Evolutionary conservation across 2,113 vertebrate species (phyloP).

Genomic region (Coreoperca whiteheadi): DNA sequence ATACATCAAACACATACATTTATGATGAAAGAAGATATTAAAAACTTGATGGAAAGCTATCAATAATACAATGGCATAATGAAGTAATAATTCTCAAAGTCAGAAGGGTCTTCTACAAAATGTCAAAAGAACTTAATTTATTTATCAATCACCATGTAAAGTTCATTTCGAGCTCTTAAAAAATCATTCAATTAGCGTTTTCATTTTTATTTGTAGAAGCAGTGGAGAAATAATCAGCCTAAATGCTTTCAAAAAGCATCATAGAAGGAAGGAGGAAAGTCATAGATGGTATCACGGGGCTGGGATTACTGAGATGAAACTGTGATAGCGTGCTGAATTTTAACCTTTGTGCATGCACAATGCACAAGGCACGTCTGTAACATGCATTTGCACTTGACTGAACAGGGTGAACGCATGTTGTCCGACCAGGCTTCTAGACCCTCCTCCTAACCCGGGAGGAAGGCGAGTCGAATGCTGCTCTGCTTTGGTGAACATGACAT

Average conservation of each 20-base stretch:
- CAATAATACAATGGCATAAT: slow-evolving; percentile 56
- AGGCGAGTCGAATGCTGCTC: not conserved
- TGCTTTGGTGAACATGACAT: slow-evolving; percentile 1
- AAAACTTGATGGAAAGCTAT: slow-evolving; percentile 69
- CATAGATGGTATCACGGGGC: not conserved
- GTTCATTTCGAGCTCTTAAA: slow-evolving; percentile 36
- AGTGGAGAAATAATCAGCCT: slow-evolving; percentile 22
- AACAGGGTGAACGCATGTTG: not conserved
- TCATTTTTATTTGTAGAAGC: slow-evolving; percentile 49
- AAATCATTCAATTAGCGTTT: slow-evolving; percentile 27
- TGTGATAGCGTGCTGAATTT: slow-evolving; percentile 9
- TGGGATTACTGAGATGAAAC: slow-evolving; percentile 42
- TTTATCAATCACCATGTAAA: slow-evolving; percentile 56
- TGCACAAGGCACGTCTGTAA: slow-evolving; percentile 1
- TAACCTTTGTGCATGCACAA: slow-evolving; percentile 16
- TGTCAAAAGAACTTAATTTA: slow-evolving; percentile 64
- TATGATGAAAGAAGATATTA: slow-evolving; percentile 63
- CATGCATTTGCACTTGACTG: not conserved
- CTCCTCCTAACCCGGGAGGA: not conserved
- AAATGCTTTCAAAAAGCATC: slow-evolving; percentile 19
- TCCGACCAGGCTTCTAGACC: not conserved
- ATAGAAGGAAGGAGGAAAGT: not conserved
- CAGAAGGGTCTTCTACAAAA: slow-evolving; percentile 43
- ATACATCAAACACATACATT: slow-evolving; percentile 58
- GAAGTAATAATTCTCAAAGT: slow-evolving; percentile 62